These are phyloP conservation scores for Melinaea menophilus DNA, from an alignment of 2,888 invertebrate species.

Conservation along the genomic window DNA sequence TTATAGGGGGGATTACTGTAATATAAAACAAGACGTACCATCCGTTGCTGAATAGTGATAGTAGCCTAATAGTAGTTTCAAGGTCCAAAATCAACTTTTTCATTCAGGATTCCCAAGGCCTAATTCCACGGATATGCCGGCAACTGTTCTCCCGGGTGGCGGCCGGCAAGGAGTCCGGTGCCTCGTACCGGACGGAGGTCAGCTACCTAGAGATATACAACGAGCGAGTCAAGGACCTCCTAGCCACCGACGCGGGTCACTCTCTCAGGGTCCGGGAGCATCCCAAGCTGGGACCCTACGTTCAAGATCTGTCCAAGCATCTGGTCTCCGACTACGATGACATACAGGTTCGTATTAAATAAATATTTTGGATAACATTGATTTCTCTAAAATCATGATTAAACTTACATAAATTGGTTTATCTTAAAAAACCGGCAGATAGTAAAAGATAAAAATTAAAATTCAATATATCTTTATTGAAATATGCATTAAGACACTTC, in stretches of 20 bases:
- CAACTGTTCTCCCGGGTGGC: slow-evolving; percentile 89
- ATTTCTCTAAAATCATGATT: too few species aligned
- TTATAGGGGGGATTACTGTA: not conserved
- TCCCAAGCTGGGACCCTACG: slow-evolving; percentile 88
- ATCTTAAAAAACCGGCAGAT: too few species aligned
- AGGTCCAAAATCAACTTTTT: not conserved
- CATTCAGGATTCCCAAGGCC: slow-evolving; percentile 84
- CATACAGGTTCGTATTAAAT: slow-evolving; percentile 78
- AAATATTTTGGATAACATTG: too few species aligned
- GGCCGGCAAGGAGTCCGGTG: slow-evolving; percentile 87
- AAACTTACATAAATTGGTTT: too few species aligned
- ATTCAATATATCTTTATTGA: too few species aligned
- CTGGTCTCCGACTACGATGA: slow-evolving; percentile 91
- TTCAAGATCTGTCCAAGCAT: slow-evolving; percentile 91
- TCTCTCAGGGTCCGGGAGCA: slow-evolving; percentile 88
- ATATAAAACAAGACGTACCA: not conserved
- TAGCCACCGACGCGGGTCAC: slow-evolving; percentile 80
- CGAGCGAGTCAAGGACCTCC: slow-evolving; percentile 86
- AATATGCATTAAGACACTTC: too few species aligned
- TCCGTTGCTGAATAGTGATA: not conserved
- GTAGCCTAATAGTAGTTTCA: not conserved
- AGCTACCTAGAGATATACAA: slow-evolving; percentile 93
- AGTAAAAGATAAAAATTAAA: too few species aligned
- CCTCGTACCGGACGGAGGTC: slow-evolving; percentile 91
- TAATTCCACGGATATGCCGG: slow-evolving; percentile 92